A percentile compares a stretch with the other conserved stretches of the same genome.
phyloP scores from a whole-genome alignment of 2,797 vertebrate genomes.

The Catamblyrhynchus diadema region DNA sequence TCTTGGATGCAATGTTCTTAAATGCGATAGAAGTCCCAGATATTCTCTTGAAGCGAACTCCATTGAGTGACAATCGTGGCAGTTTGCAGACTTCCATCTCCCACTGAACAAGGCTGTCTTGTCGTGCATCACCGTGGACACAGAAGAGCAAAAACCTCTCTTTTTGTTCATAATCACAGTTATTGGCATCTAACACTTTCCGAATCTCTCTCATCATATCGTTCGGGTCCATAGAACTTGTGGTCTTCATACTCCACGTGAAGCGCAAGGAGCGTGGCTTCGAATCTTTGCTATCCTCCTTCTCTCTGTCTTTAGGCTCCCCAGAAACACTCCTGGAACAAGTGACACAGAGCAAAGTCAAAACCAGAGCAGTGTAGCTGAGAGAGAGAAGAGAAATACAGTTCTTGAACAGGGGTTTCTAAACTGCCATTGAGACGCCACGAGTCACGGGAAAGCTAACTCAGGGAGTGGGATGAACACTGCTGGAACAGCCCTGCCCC shows the following conservation, averaged over 20 bases:
- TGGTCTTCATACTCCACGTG: slow-evolving; percentile 99
- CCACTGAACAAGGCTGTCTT: slow-evolving; percentile 97
- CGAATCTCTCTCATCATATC: slow-evolving; percentile 99
- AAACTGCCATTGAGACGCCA: background rate
- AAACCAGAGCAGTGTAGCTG: background rate
- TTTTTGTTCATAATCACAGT: slow-evolving; percentile 96
- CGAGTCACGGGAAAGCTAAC: background rate
- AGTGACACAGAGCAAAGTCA: slow-evolving; percentile 6
- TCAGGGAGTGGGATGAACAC: background rate
- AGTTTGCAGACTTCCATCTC: slow-evolving; percentile 99
- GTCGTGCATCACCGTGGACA: slow-evolving; percentile 91
- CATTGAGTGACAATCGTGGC: slow-evolving; percentile 94
- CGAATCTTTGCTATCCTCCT: slow-evolving; percentile 86
- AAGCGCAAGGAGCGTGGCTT: slow-evolving; percentile 90
- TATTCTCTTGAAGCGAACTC: slow-evolving; percentile 98
- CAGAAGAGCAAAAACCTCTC: slow-evolving; percentile 97
- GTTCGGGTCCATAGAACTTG: slow-evolving; percentile 94
- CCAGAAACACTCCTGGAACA: slow-evolving; percentile 83
- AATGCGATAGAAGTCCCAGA: slow-evolving; percentile 97
- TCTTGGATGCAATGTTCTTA: slow-evolving; percentile 99
- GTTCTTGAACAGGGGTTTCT: slow-evolving; percentile 36
- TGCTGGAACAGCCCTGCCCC: background rate
- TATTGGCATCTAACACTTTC: slow-evolving; percentile 94
- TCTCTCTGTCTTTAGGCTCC: slow-evolving; percentile 86
- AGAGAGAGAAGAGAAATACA: background rate